Base-by-base conservation (phyloP, 64 coral and sea anemone species). In the Pachyseris speciosa region DNA sequence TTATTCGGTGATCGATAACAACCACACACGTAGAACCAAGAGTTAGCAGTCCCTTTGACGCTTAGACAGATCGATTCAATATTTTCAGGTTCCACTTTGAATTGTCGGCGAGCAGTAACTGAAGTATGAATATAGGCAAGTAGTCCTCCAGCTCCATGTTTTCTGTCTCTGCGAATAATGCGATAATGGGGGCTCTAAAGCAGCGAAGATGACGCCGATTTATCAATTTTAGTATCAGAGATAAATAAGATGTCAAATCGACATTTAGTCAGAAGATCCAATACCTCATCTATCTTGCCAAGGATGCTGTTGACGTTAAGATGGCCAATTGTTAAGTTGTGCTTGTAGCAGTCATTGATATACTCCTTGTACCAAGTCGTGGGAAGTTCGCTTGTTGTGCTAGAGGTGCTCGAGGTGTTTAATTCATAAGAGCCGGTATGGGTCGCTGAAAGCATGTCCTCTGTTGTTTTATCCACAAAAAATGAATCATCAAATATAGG, bases 1-100 rank as follows among this genome's bases (percentile, higher is more conserved):
- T 52, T 70, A 40, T 44, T 67, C 24, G 83, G 55, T 5, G 90
- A 92, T 26, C 90, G 90, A 17, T 51, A 50, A 15, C 91, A 78
- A 5, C 42, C 72, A 86, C 81, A 86, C 7, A 93, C 43, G 8
- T 86, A 42, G 30, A 93, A 94, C 47, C 61, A 94, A 8, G 42
- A 58, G 69, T 80, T 80, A 29, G 39, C 74, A 71, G 5, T 51
- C 43, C 76, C 75, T 48, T 90, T 81, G 64, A 90, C 88, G 47
- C 67, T 77, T 36, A 90, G 17, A 41, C 75, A 91, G 31, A 91
- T 71, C 55, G 89, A 91, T 91, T 91, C 77, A 20, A 89, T 67
- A 22, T 75, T 74, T 79, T 78, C 87, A 4, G 87, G 87, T 74
- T 89, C 71, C 43, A 89, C 57, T 55, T 37, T 79, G 29, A 24